Conservation (phyloP, 2,797 vertebrate species). For the Atherinosoma microstoma region DNA sequence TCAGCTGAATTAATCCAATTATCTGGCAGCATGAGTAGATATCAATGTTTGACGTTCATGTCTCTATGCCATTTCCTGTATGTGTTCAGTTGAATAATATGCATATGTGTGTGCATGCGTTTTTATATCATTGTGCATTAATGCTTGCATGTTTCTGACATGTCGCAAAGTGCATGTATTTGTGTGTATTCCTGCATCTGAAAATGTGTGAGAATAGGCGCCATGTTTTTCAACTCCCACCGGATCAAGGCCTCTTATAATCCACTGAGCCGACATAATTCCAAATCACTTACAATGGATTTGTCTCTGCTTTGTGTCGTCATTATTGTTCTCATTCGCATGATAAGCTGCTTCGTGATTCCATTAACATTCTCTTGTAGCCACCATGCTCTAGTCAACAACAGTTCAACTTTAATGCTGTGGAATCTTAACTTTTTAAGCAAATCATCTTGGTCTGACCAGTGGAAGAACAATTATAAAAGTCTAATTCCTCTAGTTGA, state of each 20-base stretch:
- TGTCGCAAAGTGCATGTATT: constrained; percentile 32
- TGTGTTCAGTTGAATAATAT: constrained; percentile 41
- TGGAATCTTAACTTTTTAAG: constrained; percentile 64
- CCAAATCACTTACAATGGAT: constrained; percentile 84
- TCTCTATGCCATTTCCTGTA: constrained; percentile 10
- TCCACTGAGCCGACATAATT: constrained; percentile 85
- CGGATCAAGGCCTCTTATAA: constrained; percentile 82
- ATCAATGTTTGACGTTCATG: constrained; percentile 64
- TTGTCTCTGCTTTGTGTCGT: constrained; percentile 81
- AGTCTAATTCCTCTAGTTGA: constrained; percentile 22
- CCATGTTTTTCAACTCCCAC: constrained; percentile 76
- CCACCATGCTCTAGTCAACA: constrained; percentile 43
- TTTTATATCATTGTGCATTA: constrained; percentile 45
- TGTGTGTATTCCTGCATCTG: constrained; percentile 38
- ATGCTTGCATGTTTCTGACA: constrained; percentile 36
- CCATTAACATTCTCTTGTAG: constrained; percentile 69
- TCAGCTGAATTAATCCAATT: constrained; percentile 81
- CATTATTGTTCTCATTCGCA: constrained; percentile 81
- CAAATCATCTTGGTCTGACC: constrained; percentile 3
- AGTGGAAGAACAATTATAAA: constrained; percentile 20
- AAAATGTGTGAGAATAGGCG: constrained; percentile 61
- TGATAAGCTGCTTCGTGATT: constrained; percentile 80
- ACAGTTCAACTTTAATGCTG: constrained; percentile 55
- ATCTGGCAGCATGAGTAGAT: constrained; percentile 73
- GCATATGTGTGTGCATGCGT: constrained; percentile 49